These are phyloP conservation scores for Petrolisthes manimaculis DNA, from an alignment of 2,888 invertebrate genomes.

Conservation along the genomic window DNA sequence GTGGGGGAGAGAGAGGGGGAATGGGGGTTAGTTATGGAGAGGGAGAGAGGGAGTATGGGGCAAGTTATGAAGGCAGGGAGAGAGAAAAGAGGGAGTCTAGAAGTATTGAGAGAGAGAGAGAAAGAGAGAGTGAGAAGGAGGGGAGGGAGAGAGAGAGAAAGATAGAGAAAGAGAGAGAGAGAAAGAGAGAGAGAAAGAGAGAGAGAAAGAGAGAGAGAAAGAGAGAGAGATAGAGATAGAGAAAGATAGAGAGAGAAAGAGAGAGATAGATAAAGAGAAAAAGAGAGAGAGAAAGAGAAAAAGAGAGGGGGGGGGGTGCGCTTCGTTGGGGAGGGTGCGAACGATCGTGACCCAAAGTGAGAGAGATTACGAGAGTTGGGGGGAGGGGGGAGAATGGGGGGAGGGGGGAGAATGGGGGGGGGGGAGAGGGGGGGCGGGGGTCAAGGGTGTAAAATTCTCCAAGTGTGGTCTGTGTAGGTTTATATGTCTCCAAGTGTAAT, in stretches of 20 bases:
- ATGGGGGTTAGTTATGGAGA: neutral
- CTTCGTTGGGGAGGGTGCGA: neutral
- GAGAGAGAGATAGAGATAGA: constrained; percentile 31
- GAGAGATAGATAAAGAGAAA: neutral
- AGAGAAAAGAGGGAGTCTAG: too few species aligned
- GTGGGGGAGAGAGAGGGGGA: neutral
- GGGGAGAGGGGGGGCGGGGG: neutral
- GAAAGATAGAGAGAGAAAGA: constrained; percentile 10
- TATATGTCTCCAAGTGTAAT: neutral
- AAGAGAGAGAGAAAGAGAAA: neutral
- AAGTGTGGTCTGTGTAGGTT: neutral
- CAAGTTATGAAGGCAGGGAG: too few species aligned
- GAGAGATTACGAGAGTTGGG: neutral
- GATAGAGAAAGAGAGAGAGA: too few species aligned
- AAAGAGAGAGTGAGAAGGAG: too few species aligned
- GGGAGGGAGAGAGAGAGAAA: too few species aligned
- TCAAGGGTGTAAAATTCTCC: neutral
- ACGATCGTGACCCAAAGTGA: neutral
- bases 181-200: constrained; percentile 8
- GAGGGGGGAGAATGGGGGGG: neutral
- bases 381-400: neutral
- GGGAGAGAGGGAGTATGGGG: neutral
- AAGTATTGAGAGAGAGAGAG: too few species aligned
- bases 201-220: constrained; percentile 21
- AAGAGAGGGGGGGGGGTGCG: neutral